Evolutionary conservation across 2,888 invertebrate species (phyloP).

Genomic region (Drosophila subquinaria): DNA sequence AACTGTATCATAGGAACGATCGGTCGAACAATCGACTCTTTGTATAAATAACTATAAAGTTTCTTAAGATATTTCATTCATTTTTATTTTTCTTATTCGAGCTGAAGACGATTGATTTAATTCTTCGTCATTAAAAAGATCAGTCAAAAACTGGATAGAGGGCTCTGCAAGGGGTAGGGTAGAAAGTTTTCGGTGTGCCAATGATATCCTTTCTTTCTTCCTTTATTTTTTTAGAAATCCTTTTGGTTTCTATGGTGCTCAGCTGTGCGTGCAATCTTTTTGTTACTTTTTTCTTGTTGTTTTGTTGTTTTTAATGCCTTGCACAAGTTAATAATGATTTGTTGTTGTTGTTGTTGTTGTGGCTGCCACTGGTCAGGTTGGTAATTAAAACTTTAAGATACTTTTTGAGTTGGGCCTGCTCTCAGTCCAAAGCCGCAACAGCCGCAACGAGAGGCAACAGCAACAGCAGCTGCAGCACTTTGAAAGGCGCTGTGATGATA

Average conservation of each 20-base stretch:
- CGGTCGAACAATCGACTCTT: too few species aligned
- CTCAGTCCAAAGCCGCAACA: slow-evolving; percentile 34
- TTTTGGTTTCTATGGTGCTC: slow-evolving; percentile 40
- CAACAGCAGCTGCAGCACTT: slow-evolving; percentile 70
- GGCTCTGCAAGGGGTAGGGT: neutral
- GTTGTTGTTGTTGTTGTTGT: slow-evolving; percentile 48
- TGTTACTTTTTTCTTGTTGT: slow-evolving; percentile 28
- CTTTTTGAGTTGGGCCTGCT: slow-evolving; percentile 68
- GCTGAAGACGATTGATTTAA: too few species aligned
- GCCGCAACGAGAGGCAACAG: slow-evolving; percentile 24
- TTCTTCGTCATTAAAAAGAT: too few species aligned
- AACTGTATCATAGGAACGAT: too few species aligned
- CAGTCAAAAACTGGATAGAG: neutral
- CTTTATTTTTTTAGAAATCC: slow-evolving; percentile 28
- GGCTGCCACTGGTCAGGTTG: slow-evolving; percentile 65
- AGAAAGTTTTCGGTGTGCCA: neutral
- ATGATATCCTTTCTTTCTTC: neutral
- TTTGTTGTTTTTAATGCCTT: slow-evolving; percentile 38
- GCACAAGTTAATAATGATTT: slow-evolving; percentile 75
- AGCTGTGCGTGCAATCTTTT: slow-evolving; percentile 49
- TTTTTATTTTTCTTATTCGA: too few species aligned
- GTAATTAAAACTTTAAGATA: slow-evolving; percentile 79
- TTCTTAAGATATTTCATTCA: too few species aligned
- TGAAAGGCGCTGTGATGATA: slow-evolving; percentile 48
- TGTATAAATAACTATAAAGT: too few species aligned